phyloP scores from a whole-genome alignment of 2,888 invertebrate genomes.

The Ochlodes sylvanus region DNA sequence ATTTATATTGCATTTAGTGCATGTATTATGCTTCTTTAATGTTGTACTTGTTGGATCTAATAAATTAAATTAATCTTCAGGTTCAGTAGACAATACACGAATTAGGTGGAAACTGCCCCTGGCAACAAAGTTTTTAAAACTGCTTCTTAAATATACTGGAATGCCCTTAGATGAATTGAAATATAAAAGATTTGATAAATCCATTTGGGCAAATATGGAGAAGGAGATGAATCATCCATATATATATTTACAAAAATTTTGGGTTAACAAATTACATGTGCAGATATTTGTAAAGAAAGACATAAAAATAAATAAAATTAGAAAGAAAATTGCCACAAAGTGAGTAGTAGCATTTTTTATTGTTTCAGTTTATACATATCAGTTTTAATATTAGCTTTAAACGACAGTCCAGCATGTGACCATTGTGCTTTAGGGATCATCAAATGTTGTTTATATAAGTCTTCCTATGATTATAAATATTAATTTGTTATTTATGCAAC shows the following conservation, averaged over 20 bases:
- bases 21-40: no score
- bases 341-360: no score
- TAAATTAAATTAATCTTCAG: constrained; percentile 46
- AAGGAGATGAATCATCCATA: constrained; percentile 59
- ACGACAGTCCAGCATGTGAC: no score
- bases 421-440: no score
- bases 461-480: no score
- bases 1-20: no score
- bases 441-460: no score
- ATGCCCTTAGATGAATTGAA: constrained; percentile 61
- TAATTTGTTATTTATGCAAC: no score
- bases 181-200: constrained; percentile 58
- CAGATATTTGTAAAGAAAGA: constrained; percentile 66
- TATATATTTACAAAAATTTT: constrained; percentile 59
- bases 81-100: constrained; percentile 53
- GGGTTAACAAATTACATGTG: constrained; percentile 63
- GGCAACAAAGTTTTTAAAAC: constrained; percentile 61
- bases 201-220: constrained; percentile 62
- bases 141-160: constrained; percentile 58
- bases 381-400: no score
- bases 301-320: constrained; percentile 58
- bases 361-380: no score
- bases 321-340: constrained; percentile 60
- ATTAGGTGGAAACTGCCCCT: constrained; percentile 61
- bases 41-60: neutral